Conservation (phyloP, 2,888 invertebrate genomes). For the Sarcophaga carnaria region DNA sequence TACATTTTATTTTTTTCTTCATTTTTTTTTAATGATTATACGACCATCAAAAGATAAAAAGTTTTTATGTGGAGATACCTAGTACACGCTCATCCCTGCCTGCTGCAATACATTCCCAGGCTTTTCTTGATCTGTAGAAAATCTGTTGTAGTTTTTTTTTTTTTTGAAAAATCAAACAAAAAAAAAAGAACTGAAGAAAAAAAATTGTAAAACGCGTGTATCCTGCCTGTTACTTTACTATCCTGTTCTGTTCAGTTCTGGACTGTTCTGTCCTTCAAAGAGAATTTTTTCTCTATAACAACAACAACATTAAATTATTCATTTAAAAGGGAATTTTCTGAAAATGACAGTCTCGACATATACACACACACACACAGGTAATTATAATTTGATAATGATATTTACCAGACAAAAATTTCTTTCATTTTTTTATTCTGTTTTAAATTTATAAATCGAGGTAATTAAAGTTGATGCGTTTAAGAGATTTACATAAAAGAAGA, state of each 20-base stretch:
- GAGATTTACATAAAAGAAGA: too few relatives aligned
- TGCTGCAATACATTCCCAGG: slow-evolving; percentile 14
- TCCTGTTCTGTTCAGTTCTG: not conserved
- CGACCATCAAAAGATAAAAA: slow-evolving; percentile 60
- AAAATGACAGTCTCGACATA: slow-evolving; percentile 56
- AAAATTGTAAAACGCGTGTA: slow-evolving; percentile 60
- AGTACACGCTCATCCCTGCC: not conserved
- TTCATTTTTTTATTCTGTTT: too few relatives aligned
- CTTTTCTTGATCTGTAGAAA: not conserved
- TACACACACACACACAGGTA: slow-evolving; percentile 1
- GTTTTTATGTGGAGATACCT: slow-evolving; percentile 42
- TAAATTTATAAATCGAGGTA: too few relatives aligned
- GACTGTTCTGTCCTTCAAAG: slow-evolving; percentile 46
- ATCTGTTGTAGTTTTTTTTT: slow-evolving; percentile 35
- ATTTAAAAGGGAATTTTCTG: slow-evolving; percentile 35
- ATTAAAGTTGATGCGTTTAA: too few relatives aligned
- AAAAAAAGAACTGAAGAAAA: not conserved
- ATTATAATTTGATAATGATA: slow-evolving; percentile 56
- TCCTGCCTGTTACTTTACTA: slow-evolving; percentile 38
- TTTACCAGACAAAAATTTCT: too few relatives aligned
- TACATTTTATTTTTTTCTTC: not conserved
- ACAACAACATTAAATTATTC: slow-evolving; percentile 52
- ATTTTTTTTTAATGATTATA: slow-evolving; percentile 57
- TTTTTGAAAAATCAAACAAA: slow-evolving; percentile 37
- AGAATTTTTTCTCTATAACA: slow-evolving; percentile 34